Conservation (phyloP, 2,797 vertebrate species). For the Sebastes taczanowskii region DNA sequence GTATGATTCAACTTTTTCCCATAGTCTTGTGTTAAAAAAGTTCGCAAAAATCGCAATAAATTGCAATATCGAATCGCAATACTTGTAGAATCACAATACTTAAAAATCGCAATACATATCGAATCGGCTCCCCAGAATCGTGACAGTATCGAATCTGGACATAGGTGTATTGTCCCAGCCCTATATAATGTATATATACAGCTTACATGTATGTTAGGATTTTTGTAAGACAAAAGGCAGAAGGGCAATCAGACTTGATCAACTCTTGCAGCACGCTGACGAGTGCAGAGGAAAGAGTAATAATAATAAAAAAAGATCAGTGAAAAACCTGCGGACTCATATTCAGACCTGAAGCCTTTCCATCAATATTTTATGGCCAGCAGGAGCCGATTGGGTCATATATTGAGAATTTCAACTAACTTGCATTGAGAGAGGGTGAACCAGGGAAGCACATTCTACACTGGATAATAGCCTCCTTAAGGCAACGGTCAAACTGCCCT, state of each 20-base stretch:
- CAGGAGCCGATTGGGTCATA: constrained; percentile 43
- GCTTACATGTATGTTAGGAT: too few relatives aligned
- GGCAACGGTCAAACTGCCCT: constrained; percentile 18
- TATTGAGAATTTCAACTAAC: constrained; percentile 46
- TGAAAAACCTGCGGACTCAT: constrained; percentile 25
- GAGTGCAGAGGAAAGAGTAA: constrained; percentile 1
- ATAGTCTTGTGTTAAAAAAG: too few relatives aligned
- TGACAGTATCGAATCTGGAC: too few relatives aligned
- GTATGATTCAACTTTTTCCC: too few relatives aligned
- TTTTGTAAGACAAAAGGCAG: too few relatives aligned
- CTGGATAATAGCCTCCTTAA: constrained; percentile 32
- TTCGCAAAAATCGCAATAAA: too few relatives aligned
- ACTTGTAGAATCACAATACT: too few relatives aligned
- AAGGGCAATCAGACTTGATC: background rate
- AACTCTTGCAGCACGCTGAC: background rate
- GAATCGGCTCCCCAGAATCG: too few relatives aligned
- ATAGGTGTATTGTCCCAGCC: too few relatives aligned
- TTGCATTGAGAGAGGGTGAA: constrained; percentile 13
- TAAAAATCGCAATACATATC: too few relatives aligned
- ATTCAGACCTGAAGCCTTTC: constrained; percentile 55
- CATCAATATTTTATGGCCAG: constrained; percentile 65
- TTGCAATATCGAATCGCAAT: too few relatives aligned
- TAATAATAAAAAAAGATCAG: constrained; percentile 7
- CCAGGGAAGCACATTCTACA: constrained; percentile 23
- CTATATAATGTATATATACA: too few relatives aligned